Conservation (phyloP, 2,113 vertebrate species). For the Gavia stellata region DNA sequence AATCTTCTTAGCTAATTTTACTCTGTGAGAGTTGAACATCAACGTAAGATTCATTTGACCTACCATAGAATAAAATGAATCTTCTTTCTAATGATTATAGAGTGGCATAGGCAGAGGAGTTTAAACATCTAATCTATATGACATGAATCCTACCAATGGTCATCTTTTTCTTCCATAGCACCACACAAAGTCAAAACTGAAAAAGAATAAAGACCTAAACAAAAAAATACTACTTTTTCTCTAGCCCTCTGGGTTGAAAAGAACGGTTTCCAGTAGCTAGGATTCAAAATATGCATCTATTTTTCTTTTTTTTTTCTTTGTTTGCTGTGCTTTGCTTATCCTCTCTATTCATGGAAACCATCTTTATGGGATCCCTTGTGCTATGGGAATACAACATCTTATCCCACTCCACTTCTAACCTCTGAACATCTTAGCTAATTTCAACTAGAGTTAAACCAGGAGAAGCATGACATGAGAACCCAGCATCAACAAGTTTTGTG, state of each 20-base stretch:
- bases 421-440: background rate
- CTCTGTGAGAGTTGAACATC: background rate
- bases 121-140: background rate
- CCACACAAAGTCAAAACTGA: background rate
- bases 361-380: background rate
- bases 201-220: background rate
- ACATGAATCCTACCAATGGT: background rate
- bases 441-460: background rate
- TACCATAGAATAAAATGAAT: background rate
- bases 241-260: background rate
- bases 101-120: background rate
- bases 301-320: background rate
- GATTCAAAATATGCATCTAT: background rate
- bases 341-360: background rate
- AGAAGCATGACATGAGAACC: background rate
- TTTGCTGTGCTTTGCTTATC: background rate
- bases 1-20: background rate
- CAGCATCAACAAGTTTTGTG: background rate
- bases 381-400: background rate
- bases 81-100: background rate
- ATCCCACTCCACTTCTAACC: background rate
- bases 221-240: background rate
- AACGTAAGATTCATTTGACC: background rate
- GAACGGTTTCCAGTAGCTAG: background rate
- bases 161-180: background rate